Percentiles rank a stretch among this genome's conserved stretches.
phyloP scores from a whole-genome alignment of 1,140 invertebrate genomes.

The Cephus cinctus region DNA sequence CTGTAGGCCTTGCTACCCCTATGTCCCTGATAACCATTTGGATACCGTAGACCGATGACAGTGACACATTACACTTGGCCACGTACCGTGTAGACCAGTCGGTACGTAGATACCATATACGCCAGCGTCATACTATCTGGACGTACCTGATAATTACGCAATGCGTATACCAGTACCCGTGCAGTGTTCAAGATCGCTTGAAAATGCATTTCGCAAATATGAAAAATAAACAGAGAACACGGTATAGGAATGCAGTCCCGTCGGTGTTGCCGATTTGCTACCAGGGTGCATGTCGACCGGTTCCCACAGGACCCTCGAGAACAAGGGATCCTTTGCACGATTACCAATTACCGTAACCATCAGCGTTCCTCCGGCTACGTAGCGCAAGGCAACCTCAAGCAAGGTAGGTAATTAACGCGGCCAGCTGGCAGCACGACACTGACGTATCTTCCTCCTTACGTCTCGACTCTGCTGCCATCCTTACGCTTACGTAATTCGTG shows the following conservation, averaged over 20 bases:
- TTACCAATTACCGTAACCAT: conserved; percentile 43
- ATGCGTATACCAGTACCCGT: conserved; percentile 39
- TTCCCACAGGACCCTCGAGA: neutral
- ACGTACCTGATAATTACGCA: conserved; percentile 50
- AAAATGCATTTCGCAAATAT: no score
- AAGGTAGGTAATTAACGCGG: conserved; percentile 46
- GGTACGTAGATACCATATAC: conserved; percentile 33
- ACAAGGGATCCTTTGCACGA: no score
- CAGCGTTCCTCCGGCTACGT: conserved; percentile 36
- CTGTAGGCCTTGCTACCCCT: conserved; percentile 20
- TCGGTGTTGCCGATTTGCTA: no score
- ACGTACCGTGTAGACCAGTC: conserved; percentile 28
- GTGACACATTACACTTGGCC: conserved; percentile 46
- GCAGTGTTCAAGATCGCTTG: no score
- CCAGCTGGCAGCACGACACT: conserved; percentile 38
- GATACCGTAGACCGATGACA: conserved; percentile 43
- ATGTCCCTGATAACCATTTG: conserved; percentile 43
- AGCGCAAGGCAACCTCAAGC: neutral
- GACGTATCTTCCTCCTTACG: conserved; percentile 43
- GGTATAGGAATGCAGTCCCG: no score
- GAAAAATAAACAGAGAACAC: no score
- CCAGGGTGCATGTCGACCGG: neutral
- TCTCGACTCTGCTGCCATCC: conserved; percentile 21
- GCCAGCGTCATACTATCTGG: conserved; percentile 27
- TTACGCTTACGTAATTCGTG: conserved; percentile 33